Percentiles rank a stretch among this genome's conserved stretches.
Conservation (phyloP, 2,113 vertebrate species). For the Micronycteris hirsuta region DNA sequence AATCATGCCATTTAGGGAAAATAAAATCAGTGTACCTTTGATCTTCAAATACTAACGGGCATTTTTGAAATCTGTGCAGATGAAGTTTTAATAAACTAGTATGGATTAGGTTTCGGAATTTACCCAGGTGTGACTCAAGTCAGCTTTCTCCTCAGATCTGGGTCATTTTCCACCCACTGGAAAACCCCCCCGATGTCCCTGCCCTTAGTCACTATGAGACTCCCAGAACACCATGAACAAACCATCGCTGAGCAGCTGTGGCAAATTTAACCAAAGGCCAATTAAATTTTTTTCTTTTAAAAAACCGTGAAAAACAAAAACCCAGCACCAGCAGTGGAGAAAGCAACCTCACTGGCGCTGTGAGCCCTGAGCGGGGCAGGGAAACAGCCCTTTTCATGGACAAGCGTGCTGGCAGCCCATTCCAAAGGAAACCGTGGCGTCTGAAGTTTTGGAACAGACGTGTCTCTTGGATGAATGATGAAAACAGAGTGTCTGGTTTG, state of each 20-base stretch:
- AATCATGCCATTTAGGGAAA: neutral
- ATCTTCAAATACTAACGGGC: slow-evolving; percentile 38
- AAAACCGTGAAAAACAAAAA: neutral
- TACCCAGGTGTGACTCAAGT: slow-evolving; percentile 46
- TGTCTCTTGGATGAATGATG: slow-evolving; percentile 79
- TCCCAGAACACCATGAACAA: slow-evolving; percentile 58
- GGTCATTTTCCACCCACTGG: slow-evolving; percentile 27
- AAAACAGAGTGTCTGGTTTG: slow-evolving; percentile 73
- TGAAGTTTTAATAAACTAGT: slow-evolving; percentile 41
- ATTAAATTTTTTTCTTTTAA: slow-evolving; percentile 41
- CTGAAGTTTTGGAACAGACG: slow-evolving; percentile 72
- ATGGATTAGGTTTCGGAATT: slow-evolving; percentile 45
- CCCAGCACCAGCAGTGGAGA: neutral
- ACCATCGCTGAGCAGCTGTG: slow-evolving; percentile 60
- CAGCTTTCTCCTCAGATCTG: slow-evolving; percentile 10
- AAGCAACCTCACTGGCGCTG: slow-evolving; percentile 51
- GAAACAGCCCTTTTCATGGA: slow-evolving; percentile 80
- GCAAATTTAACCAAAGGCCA: slow-evolving; percentile 59
- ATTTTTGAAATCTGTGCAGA: slow-evolving; percentile 20
- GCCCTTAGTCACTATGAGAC: slow-evolving; percentile 43
- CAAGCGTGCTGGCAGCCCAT: slow-evolving; percentile 87
- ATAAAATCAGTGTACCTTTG: slow-evolving; percentile 28
- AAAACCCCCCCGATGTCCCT: slow-evolving; percentile 35
- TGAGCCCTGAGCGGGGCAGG: slow-evolving; percentile 56
- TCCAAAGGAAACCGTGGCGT: slow-evolving; percentile 67